Base-by-base conservation (phyloP, 1,140 invertebrate genomes). In the Panonychus citri region DNA sequence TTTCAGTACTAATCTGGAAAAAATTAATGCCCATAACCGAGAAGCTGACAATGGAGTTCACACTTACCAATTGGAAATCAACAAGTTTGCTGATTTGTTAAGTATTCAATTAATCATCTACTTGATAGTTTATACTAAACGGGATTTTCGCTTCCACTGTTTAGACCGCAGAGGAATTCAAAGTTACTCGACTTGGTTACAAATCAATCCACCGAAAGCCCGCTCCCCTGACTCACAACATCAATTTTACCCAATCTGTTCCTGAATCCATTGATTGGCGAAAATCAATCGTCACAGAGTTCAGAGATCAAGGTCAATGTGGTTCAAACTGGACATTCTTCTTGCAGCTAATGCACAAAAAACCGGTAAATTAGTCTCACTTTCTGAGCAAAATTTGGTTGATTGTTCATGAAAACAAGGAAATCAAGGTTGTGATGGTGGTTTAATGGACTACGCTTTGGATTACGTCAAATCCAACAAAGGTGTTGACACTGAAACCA, bases 381-480 rank as follows among this genome's bases (percentile, higher is more conserved):
- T 98, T 0, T 53, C 49, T 12, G 59, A 60, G 39, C 56, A 60
- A 57, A 53, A 73, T 69, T 57, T 66, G 26, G 52, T 66, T 34
- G 65, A 66, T 48, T 66, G 65, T 53, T 66, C 65, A 15, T 48
- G 34, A 1, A 60, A 58, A 37, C 60, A 62, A 50, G 65, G 65
- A 8, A 97, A 98, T 73, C 78, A 91, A 68, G 94, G 94, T 42
- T 98, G 94, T 71, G 80, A 86, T 63, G 91, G 91, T 62, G 91
- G 91, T 57, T 72, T 67, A 1, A 69, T 69, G 66, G 66, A 70
- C 57, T 55, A 65, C 27, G 68, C 70, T n/a, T 73, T 71, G 60
- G 58, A 63, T 7, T 72, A 72, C 57, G 64, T 73, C 27, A 64
- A n/a, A n/a, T 78, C 82, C 46, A 96, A 96, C 66, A 72, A 64